These are phyloP conservation scores for Lasioglossum leucozonium DNA, from an alignment of 2,888 invertebrate genomes.

Conservation along the genomic window DNA sequence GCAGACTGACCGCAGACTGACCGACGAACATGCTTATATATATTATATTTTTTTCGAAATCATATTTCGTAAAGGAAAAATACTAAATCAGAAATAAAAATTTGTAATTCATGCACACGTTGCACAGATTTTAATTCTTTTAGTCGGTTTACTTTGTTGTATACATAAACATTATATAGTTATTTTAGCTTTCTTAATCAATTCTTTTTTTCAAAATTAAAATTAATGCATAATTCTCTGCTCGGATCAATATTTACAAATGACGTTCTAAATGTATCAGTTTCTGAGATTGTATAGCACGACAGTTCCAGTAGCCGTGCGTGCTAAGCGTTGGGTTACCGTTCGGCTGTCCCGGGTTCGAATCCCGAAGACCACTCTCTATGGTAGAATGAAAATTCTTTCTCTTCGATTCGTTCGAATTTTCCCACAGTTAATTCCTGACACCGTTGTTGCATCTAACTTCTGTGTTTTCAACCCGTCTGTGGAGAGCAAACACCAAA, in stretches of 20 bases:
- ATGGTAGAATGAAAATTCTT: too few relatives aligned
- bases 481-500: background rate
- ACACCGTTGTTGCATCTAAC: background rate
- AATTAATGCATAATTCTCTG: background rate
- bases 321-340: background rate
- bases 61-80: background rate
- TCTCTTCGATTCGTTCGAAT: too few relatives aligned
- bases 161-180: background rate
- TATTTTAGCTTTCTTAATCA: background rate
- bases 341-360: background rate
- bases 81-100: background rate
- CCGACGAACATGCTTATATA: background rate
- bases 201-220: background rate
- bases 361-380: background rate
- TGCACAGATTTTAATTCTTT: background rate
- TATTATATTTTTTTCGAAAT: background rate
- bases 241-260: background rate
- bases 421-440: background rate
- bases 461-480: background rate
- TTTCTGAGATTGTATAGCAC: background rate
- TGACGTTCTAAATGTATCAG: rapidly evolving
- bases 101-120: background rate
- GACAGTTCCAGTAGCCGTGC: background rate
- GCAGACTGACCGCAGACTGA: background rate
- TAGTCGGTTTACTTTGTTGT: background rate